These are phyloP conservation scores for Sycophaga agraensis DNA, from an alignment of 1,140 invertebrate genomes.

Conservation along the genomic window DNA sequence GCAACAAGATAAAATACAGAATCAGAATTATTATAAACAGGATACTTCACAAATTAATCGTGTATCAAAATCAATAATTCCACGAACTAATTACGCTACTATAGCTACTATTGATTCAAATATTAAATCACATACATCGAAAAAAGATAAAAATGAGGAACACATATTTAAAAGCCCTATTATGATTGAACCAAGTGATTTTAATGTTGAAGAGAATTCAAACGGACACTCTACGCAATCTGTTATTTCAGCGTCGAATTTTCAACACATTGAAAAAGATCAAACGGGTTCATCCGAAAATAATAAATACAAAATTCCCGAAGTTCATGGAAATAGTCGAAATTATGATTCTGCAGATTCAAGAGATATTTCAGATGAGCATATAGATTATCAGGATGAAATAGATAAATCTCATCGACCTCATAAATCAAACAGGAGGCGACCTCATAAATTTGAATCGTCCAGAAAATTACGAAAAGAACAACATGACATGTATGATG, in stretches of 20 bases:
- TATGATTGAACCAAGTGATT: constrained; percentile 28
- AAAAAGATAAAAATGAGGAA: neutral
- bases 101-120: constrained; percentile 1
- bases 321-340: neutral
- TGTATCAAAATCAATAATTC: neutral
- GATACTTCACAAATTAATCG: neutral
- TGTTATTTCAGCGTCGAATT: neutral
- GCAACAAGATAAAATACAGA: neutral
- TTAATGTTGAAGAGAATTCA: constrained; percentile 37
- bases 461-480: constrained; percentile 46
- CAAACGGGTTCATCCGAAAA: neutral
- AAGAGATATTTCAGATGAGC: constrained; percentile 41
- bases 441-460: constrained; percentile 35
- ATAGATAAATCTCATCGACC: constrained; percentile 41
- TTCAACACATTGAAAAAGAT: neutral
- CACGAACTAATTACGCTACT: neutral
- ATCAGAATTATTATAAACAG: constrained; percentile 15
- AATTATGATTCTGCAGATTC: constrained; percentile 37
- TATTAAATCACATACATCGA: neutral
- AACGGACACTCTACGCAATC: constrained; percentile 9
- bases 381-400: constrained; percentile 45
- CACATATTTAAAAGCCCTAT: constrained; percentile 10
- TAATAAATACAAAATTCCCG: neutral
- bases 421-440: constrained; percentile 41
- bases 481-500: constrained; percentile 39